Base-by-base conservation (phyloP, 2,797 vertebrate species). In the Sebastes itinus region DNA sequence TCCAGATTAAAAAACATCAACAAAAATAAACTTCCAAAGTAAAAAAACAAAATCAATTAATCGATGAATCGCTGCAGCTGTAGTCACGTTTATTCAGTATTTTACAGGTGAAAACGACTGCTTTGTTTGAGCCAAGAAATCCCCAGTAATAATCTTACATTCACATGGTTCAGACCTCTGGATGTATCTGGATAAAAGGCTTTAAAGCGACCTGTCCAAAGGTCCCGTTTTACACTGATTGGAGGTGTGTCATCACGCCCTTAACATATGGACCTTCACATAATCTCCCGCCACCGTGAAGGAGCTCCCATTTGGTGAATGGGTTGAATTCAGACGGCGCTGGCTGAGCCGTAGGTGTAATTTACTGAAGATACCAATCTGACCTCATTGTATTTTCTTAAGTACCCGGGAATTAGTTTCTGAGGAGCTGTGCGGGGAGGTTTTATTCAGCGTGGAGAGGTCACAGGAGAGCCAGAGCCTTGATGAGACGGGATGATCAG, bases 401-500 rank as follows among this genome's bases (percentile, higher is more conserved):
- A 93, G 92, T 88, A 87, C 85, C 84, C 49, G 38, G 88, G 89
- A 91, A 91, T 90, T 81, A 85, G 89, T 81, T 90, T 89, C 84
- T 4, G 73, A 87, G 88, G 83, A 87, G 82, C 84, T 4, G 82
- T 13, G 72, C 74, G 52, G 81, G 72, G 81, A 83, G 84, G 68
- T 88, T 86, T 91, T 86, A 81, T 90, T 79, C 82, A 72, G 83
- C 56, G 63, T 49, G 74, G 80, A 77, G 60, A 88, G 92, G 91
- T 93, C 89, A 89, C 80, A 79, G 88, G 90, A 91, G 91, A 92
- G 84, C 84, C 82, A 0, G 80, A 78, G 87, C 84, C 88, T 91
- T 92, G 92, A 93, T 92, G 90, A 94, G 90, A 87, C 79, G 18
- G 91, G 90, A 94, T 92, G 92, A 94, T 94, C 93, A 87, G 91